phyloP scores from a whole-genome alignment of 2,113 vertebrate species.

The Alaudala cheleensis region DNA sequence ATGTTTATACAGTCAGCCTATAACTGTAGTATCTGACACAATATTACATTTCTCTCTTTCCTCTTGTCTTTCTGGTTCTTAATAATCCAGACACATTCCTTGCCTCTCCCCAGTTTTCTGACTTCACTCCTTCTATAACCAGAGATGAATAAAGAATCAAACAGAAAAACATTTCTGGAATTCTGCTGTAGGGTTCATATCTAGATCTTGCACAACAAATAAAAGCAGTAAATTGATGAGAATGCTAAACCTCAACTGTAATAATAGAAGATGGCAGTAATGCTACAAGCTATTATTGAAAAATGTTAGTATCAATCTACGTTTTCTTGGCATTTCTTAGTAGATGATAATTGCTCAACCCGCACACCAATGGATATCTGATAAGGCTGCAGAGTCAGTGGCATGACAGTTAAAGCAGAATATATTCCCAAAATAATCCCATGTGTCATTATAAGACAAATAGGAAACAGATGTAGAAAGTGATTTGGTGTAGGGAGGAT shows the following conservation, averaged over 20 bases:
- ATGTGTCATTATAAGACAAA: slow-evolving; percentile 12
- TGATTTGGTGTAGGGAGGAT: slow-evolving; percentile 18
- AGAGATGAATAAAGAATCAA: neutral
- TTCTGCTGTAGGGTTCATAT: neutral
- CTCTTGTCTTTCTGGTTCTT: neutral
- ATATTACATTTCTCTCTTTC: neutral
- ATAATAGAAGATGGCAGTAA: slow-evolving; percentile 21
- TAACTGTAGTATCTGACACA: neutral
- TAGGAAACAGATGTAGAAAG: slow-evolving; percentile 51
- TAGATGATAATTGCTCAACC: neutral
- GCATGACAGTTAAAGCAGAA: slow-evolving; percentile 29
- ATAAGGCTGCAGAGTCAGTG: slow-evolving; percentile 47
- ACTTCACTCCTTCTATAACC: neutral
- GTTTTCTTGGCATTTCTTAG: neutral
- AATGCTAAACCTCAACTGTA: neutral
- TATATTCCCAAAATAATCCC: slow-evolving; percentile 29
- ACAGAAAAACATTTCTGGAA: neutral
- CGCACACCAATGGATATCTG: slow-evolving; percentile 20
- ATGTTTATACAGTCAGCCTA: neutral
- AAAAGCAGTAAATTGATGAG: neutral
- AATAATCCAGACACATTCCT: neutral
- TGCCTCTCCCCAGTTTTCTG: neutral
- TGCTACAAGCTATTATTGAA: neutral
- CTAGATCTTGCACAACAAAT: slow-evolving; percentile 10
- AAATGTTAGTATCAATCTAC: neutral